Evolutionary conservation across 2,113 vertebrate genomes (phyloP), one percentile per base, ranked within the genome.

Genomic region (Dissostichus mawsoni): DNA sequence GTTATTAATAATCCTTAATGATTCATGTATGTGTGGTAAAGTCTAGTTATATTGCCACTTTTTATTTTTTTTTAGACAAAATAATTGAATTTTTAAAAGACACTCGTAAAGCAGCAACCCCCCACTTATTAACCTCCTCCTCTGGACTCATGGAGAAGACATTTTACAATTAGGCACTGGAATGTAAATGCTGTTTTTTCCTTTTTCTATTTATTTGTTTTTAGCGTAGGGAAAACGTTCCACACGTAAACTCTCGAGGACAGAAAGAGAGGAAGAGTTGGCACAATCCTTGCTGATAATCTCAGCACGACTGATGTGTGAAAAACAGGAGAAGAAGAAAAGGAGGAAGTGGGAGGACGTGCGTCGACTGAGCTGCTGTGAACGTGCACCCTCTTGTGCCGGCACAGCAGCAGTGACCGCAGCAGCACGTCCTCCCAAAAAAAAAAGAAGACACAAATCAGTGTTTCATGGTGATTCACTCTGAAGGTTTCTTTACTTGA

Each of bases 1-100:
- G 44, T 89, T 88, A 90, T 94, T 93, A 85, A 92, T 93, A 91
- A 93, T 91, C 88, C 82, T 94, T 93, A 78, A 92, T 86, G 70
- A 74, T 89, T 84, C 83, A 75, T 89, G 87, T 93, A 44, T 87
- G 89, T 93, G 90, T 90, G 53, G 85, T 92, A 80, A 76, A 80
- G 85, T 93, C 90, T 86, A 80, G 80, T 87, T 88, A 81, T 90
- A 87, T 90, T 87, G 86, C 48, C 88, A 91, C 83, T 82, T 88
- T 84, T 41, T 82, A 78, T 65, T 72, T 18, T 8, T 72, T 61
- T 41, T 59, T 63, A 65, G 70, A 84, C 50, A 36, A 63, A 74
- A 76, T 55, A 53, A 78, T 12, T 67, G 74, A 77, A 79, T 84
- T 88, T 87, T 76, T 69, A 85, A 85, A 83, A 73, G 87, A 82